A percentile compares a stretch with the other conserved stretches of the same genome.
Evolutionary conservation across 2,888 invertebrate genomes (phyloP).

Genomic region (Orchesellides sinensis): DNA sequence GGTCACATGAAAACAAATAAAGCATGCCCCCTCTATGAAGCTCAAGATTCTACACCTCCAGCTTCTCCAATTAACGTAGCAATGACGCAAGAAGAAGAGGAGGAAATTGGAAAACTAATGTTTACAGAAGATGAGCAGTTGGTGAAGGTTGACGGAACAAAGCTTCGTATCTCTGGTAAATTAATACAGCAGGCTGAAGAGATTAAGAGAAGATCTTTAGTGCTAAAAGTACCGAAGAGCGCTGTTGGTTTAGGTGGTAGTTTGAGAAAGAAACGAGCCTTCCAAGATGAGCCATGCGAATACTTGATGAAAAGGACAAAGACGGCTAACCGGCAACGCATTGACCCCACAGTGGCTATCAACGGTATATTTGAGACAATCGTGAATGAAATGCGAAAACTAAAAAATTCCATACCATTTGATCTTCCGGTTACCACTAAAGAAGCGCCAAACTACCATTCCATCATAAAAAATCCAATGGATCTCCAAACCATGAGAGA

Average conservation of each 20-base stretch:
- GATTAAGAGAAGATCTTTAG: slow-evolving; percentile 86
- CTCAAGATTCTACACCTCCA: slow-evolving; percentile 79
- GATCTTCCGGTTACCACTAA: slow-evolving; percentile 96
- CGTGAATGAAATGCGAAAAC: slow-evolving; percentile 92
- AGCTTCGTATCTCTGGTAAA: slow-evolving; percentile 92
- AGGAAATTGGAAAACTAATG: slow-evolving; percentile 86
- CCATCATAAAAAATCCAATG: slow-evolving; percentile 95
- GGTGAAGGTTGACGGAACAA: slow-evolving; percentile 96
- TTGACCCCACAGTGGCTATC: slow-evolving; percentile 97
- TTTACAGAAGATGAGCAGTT: slow-evolving; percentile 87
- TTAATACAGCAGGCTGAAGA: slow-evolving; percentile 87
- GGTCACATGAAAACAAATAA: slow-evolving; percentile 95
- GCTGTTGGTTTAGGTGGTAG: slow-evolving; percentile 80
- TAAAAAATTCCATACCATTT: slow-evolving; percentile 96
- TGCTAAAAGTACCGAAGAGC: slow-evolving; percentile 88
- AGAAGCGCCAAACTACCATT: slow-evolving; percentile 93
- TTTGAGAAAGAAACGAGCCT: slow-evolving; percentile 81
- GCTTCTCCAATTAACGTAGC: slow-evolving; percentile 83
- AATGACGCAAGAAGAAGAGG: slow-evolving; percentile 87
- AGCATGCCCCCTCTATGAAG: slow-evolving; percentile 95
- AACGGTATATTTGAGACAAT: slow-evolving; percentile 94
- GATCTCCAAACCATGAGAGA: slow-evolving; percentile 97
- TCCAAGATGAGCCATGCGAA: slow-evolving; percentile 87
- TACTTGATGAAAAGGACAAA: slow-evolving; percentile 89
- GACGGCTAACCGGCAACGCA: slow-evolving; percentile 92